Evolutionary conservation across 23 tunicate genomes (phyloP), one percentile per base, ranked within the genome.

Genomic region (Oikopleura vanhoeffeni): DNA sequence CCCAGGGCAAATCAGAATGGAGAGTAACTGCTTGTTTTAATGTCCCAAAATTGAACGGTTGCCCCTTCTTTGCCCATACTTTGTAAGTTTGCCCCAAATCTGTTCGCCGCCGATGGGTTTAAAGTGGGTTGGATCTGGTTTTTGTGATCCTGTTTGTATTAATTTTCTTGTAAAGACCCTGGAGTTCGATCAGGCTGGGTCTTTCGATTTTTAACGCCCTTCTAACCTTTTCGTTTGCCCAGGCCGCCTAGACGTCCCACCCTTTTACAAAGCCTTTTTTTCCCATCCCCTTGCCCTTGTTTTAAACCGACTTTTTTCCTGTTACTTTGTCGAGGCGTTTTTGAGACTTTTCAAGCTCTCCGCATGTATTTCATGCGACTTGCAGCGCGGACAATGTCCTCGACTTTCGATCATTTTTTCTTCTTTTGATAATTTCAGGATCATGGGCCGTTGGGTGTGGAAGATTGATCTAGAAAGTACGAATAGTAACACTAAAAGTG

Each of bases 211-310:
- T 95, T 95, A 40, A 89, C 90, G 38, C 95, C 95, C 57, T 91
- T 91, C 88, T 95, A 90, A 41, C 96, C 96, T 84, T 95, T 95
- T 76, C 90, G n/a, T n/a, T n/a, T n/a, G n/a, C n/a, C n/a, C n/a
- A n/a, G n/a, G n/a, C n/a, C n/a, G n/a, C n/a, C n/a, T n/a, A n/a
- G n/a, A n/a, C n/a, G n/a, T 95, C 13, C 96, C 96, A 87, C 90
- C 90, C 83, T 95, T 95, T 34, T 90, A 90, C 84, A 89, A 89
- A 90, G 88, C 87, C 40, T 84, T 84, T 49, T 92, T 89, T 84
- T 92, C 89, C 28, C 97, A 92, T 86, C 89, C 89, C 76, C 89
- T 92, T 3, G 92, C 97, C 83, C 89, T 92, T 83, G 18, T 84
- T 30, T n/a, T n/a, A n/a, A n/a, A n/a, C n/a, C n/a, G n/a, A 33